Conservation (phyloP, 2,888 invertebrate species). For the Eupeodes luniger region DNA sequence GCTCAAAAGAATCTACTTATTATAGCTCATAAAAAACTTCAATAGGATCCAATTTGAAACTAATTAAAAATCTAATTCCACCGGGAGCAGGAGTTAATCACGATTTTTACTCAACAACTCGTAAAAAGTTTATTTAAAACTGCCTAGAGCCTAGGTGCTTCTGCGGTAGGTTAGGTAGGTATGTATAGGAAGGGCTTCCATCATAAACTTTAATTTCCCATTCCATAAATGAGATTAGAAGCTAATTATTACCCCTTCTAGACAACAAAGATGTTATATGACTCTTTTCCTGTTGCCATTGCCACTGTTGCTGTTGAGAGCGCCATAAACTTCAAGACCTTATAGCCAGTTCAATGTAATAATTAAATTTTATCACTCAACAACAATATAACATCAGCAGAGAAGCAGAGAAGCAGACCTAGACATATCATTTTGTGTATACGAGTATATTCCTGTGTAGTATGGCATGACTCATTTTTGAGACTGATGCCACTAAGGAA, state of each 20-base stretch:
- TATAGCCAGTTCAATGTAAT: conserved; percentile 64
- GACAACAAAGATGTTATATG: conserved; percentile 68
- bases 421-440: background rate
- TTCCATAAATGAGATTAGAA: conserved; percentile 67
- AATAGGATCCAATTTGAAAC: conserved; percentile 53
- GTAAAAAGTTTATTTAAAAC: conserved; percentile 10
- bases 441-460: background rate
- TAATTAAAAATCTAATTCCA: conserved; percentile 58
- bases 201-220: conserved; percentile 44
- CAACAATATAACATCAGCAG: conserved; percentile 3
- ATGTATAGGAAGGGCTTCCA: background rate
- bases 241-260: conserved; percentile 54
- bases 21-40: conserved; percentile 3
- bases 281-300: conserved; percentile 59
- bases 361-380: conserved; percentile 67
- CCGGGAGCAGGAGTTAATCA: background rate
- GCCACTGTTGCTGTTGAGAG: conserved; percentile 40
- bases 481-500: background rate
- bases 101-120: conserved; percentile 22
- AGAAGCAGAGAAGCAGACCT: background rate
- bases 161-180: conserved; percentile 11
- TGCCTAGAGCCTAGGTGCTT: background rate
- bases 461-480: conserved; percentile 48
- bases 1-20: conserved; percentile 7
- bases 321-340: conserved; percentile 46